Percentiles rank a stretch among this genome's conserved stretches.
These are phyloP conservation scores for Gryllus longicercus DNA, from an alignment of 2,888 invertebrate species.

Conservation along the genomic window DNA sequence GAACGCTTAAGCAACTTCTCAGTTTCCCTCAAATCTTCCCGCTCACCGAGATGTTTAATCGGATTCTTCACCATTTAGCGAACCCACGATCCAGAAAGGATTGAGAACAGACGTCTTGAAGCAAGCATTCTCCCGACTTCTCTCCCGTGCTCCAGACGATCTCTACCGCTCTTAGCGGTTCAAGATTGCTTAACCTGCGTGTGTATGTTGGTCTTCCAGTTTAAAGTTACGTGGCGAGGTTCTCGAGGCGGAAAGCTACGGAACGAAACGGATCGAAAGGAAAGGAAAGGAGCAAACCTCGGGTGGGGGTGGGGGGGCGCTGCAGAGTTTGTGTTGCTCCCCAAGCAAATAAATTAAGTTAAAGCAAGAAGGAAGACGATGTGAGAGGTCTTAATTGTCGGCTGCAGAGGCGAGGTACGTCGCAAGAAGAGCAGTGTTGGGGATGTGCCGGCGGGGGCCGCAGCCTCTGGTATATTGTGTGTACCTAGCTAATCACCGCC, in stretches of 20 bases:
- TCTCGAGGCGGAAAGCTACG: background rate
- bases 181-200: background rate
- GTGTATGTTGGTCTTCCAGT: background rate
- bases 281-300: no score
- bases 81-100: no score
- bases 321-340: background rate
- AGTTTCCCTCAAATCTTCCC: no score
- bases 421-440: background rate
- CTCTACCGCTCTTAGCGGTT: no score
- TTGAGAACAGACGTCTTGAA: no score
- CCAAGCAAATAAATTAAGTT: conserved; percentile 2
- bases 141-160: no score
- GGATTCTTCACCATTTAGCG: no score
- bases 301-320: background rate
- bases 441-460: background rate
- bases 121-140: no score
- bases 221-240: background rate
- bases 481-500: background rate
- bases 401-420: background rate
- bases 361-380: background rate
- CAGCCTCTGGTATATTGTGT: background rate
- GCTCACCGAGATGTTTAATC: no score
- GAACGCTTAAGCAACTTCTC: no score
- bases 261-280: background rate
- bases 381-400: conserved; percentile 17